Percentiles rank a stretch among this genome's conserved stretches.
These are phyloP conservation scores for Maconellicoccus hirsutus DNA, from an alignment of 1,140 invertebrate species.

Conservation along the genomic window DNA sequence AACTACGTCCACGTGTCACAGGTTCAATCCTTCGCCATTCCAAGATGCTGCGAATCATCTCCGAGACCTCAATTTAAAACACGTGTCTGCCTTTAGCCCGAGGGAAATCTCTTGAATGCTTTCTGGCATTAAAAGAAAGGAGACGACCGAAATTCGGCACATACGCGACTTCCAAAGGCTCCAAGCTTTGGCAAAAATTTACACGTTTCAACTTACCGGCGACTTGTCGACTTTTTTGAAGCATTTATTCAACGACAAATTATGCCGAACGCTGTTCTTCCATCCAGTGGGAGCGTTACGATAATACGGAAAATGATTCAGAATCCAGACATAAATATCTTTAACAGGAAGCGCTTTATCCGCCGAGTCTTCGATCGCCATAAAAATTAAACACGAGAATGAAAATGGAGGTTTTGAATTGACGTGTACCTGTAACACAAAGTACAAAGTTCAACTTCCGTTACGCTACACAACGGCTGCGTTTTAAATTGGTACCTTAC, in stretches of 20 bases:
- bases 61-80: too few relatives aligned
- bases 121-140: too few relatives aligned
- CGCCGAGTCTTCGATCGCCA: conserved; percentile 88
- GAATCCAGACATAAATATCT: conserved; percentile 96
- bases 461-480: too few relatives aligned
- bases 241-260: conserved; percentile 90
- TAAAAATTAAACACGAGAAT: conserved; percentile 91
- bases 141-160: too few relatives aligned
- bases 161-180: too few relatives aligned
- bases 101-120: too few relatives aligned
- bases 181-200: neutral
- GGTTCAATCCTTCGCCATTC: too few relatives aligned
- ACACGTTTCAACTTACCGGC: conserved; percentile 45
- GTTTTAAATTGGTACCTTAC: too few relatives aligned
- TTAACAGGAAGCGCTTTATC: conserved; percentile 84
- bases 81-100: too few relatives aligned
- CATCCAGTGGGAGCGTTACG: conserved; percentile 90
- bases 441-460: too few relatives aligned
- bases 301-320: conserved; percentile 94
- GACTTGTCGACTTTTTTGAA: conserved; percentile 92
- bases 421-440: conserved; percentile 50
- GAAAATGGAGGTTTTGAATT: conserved; percentile 89
- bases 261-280: conserved; percentile 96
- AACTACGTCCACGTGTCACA: too few relatives aligned
- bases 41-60: too few relatives aligned